Conservation (phyloP, 1,140 invertebrate genomes). For the Helicoverpa armigera region DNA sequence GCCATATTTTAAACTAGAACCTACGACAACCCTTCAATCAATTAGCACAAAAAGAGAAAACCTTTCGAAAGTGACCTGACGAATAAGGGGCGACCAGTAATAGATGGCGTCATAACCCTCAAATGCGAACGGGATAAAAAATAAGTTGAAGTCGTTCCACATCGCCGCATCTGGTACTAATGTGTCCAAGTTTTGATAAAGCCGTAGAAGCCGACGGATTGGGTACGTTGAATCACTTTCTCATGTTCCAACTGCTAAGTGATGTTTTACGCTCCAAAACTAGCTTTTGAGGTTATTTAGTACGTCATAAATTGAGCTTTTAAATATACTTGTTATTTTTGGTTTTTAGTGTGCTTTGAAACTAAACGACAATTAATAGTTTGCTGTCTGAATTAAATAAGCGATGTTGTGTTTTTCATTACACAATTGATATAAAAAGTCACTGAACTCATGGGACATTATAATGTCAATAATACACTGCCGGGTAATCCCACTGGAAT, state of each 20-base stretch:
- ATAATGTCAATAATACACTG: no score
- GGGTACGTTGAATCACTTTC: slow-evolving; percentile 52
- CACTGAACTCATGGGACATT: neutral
- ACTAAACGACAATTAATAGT: neutral
- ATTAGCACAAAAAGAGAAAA: slow-evolving; percentile 9
- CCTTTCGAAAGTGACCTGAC: slow-evolving; percentile 1
- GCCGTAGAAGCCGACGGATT: slow-evolving; percentile 59
- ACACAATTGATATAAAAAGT: neutral
- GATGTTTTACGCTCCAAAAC: slow-evolving; percentile 42
- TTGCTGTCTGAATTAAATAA: no score
- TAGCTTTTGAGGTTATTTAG: slow-evolving; percentile 14
- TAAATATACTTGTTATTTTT: neutral
- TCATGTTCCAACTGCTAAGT: slow-evolving; percentile 51
- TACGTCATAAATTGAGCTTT: neutral
- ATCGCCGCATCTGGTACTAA: slow-evolving; percentile 60
- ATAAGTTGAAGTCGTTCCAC: slow-evolving; percentile 48
- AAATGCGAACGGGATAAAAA: slow-evolving; percentile 49
- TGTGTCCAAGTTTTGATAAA: slow-evolving; percentile 69
- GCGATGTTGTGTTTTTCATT: no score
- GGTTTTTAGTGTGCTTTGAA: neutral
- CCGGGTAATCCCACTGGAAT: no score
- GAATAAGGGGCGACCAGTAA: slow-evolving; percentile 36
- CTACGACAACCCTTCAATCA: neutral
- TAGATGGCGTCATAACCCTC: slow-evolving; percentile 46
- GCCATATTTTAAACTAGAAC: neutral